Conservation (phyloP, 2,888 invertebrate species). For the Dromius quadrimaculatus region DNA sequence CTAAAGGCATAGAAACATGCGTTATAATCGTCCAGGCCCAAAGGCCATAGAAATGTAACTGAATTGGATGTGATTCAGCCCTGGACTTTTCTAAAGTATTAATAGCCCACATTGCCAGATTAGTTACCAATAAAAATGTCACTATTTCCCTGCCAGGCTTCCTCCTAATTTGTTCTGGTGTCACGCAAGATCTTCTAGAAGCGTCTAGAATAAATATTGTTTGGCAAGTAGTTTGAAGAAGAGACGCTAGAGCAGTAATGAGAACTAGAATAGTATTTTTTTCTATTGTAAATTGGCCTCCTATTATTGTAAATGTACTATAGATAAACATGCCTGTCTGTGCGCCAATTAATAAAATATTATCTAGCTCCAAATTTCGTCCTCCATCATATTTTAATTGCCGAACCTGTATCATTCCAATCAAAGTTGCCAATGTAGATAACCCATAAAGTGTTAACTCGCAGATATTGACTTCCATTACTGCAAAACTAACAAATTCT, state of each 20-base stretch:
- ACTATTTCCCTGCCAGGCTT: slow-evolving; percentile 95
- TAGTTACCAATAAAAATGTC: slow-evolving; percentile 90
- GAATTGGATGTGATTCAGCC: slow-evolving; percentile 92
- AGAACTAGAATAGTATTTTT: slow-evolving; percentile 85
- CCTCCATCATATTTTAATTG: slow-evolving; percentile 87
- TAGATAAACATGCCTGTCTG: slow-evolving; percentile 96
- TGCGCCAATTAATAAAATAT: slow-evolving; percentile 90
- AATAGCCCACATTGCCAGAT: slow-evolving; percentile 94
- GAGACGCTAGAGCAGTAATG: slow-evolving; percentile 85
- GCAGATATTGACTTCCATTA: slow-evolving; percentile 90
- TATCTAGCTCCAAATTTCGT: slow-evolving; percentile 87
- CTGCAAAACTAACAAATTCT: slow-evolving; percentile 84
- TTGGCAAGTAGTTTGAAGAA: slow-evolving; percentile 90
- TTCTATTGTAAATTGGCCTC: slow-evolving; percentile 88
- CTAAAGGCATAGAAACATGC: slow-evolving; percentile 92
- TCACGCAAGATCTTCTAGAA: slow-evolving; percentile 85
- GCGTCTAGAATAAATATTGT: slow-evolving; percentile 93
- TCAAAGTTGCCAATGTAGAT: slow-evolving; percentile 86
- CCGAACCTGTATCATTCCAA: slow-evolving; percentile 90
- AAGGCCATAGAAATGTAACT: slow-evolving; percentile 90
- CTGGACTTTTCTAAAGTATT: slow-evolving; percentile 92
- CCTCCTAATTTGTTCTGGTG: slow-evolving; percentile 82
- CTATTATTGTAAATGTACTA: slow-evolving; percentile 93
- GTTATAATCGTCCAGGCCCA: slow-evolving; percentile 98
- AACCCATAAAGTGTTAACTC: slow-evolving; percentile 88